Base-by-base conservation (phyloP, 2,888 invertebrate genomes). In the Campaea margaritaria region DNA sequence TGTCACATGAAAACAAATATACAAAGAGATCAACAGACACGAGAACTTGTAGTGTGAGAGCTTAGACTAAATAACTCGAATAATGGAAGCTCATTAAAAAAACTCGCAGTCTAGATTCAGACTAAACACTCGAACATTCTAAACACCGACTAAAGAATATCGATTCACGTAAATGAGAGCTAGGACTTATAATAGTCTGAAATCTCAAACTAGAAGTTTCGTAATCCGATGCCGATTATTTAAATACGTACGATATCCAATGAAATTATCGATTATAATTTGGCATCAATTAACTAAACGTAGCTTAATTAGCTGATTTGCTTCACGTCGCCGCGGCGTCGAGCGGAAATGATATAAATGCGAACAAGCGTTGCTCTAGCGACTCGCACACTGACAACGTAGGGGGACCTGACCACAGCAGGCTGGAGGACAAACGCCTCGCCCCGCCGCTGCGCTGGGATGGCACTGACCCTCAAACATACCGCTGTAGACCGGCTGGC, bases 221-320 rank as follows among this genome's bases (percentile, higher is more conserved):
- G 9, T 42, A 43, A 13, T 43, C 43, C 53, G 43, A 36, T 5
- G 38, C 56, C 42, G 42, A 57, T 39, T 56, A 61, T 48, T 47
- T 47, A 31, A 48, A 38, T 52, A 57, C 55, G 45, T 64, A 61
- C 49, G 49, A 48, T 52, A 63, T 62, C 67, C 58, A 71, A 70
- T 65, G 67, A 75, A 58, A 60, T 65, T 57, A 63, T 78, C 72
- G 76, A 81, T 76, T 78, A 82, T 73, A 83, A 87, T 92, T 92
- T 92, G 91, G 91, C 91, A 91, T 89, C 89, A 84, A 84, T 83
- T 73, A 83, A 86, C 80, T 85, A 82, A 89, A 83, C 68, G 74
- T 83, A 86, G 84, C 85, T 85, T 86, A 86, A 73, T 73, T 73
- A 76, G 75, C 56, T 52, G 58, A 69, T 79, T 82, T 86, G 82